A percentile compares a stretch with the other conserved stretches of the same genome.
phyloP scores from a whole-genome alignment of 2,113 vertebrate genomes.

The Vulpes vulpes region DNA sequence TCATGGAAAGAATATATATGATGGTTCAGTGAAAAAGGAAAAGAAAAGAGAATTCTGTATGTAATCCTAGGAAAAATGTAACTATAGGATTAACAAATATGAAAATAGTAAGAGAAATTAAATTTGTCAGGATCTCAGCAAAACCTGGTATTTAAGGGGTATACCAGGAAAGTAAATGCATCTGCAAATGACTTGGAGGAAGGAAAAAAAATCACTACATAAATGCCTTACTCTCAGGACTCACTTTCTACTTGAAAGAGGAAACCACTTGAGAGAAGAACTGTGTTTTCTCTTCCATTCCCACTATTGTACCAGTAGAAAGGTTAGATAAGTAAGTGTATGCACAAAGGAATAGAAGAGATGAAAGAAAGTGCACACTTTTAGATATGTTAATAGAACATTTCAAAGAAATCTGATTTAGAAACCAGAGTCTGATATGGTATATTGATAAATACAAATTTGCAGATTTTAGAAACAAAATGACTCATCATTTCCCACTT shows the following conservation, averaged over 20 bases:
- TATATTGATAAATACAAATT: neutral
- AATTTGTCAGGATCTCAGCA: neutral
- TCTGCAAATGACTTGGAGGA: neutral
- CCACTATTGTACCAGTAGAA: neutral
- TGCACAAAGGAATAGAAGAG: neutral
- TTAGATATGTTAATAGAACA: neutral
- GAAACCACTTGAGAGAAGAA: neutral
- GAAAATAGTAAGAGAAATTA: neutral
- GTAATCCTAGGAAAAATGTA: neutral
- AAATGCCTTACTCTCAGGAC: neutral
- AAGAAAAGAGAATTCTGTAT: neutral
- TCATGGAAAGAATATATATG: neutral
- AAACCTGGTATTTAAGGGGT: neutral
- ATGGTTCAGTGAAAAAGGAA: neutral
- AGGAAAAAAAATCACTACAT: neutral
- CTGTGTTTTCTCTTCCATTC: neutral
- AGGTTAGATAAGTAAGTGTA: neutral
- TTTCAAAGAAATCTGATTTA: neutral
- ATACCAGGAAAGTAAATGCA: neutral
- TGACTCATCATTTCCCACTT: neutral
- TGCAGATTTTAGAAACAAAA: neutral
- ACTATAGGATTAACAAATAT: neutral
- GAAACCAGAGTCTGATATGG: neutral
- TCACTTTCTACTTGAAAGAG: neutral
- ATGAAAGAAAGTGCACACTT: neutral